Conservation (phyloP, 2,797 vertebrate genomes). For the Tokudaia tokunoshimensis region DNA sequence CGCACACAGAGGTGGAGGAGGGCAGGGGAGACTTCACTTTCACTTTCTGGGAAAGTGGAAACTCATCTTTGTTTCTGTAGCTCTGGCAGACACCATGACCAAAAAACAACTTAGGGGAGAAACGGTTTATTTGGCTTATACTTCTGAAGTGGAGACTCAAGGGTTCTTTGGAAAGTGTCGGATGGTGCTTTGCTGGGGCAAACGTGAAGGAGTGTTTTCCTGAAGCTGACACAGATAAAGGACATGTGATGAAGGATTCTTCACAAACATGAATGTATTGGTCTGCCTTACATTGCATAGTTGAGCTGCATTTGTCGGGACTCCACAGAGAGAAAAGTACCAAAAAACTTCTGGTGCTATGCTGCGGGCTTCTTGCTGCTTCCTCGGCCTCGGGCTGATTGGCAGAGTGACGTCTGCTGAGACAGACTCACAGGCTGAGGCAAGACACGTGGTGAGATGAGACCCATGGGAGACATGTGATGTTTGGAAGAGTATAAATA, state of each 20-base stretch:
- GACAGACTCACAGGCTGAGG: no score
- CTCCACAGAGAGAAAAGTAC: not conserved
- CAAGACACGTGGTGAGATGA: not conserved
- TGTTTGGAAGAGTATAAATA: not conserved
- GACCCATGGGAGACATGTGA: no score
- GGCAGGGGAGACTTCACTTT: no score
- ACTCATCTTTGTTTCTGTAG: not conserved
- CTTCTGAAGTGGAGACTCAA: not conserved
- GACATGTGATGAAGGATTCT: not conserved
- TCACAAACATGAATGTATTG: not conserved
- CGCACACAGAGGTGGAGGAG: not conserved
- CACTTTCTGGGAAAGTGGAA: fast-evolving
- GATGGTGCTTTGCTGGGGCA: not conserved
- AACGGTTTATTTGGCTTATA: not conserved
- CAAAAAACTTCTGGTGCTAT: not conserved
- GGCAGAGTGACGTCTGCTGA: no score
- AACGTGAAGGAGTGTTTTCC: not conserved
- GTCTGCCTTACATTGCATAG: not conserved
- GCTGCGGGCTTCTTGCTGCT: no score
- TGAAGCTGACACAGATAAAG: not conserved
- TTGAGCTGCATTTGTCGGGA: not conserved
- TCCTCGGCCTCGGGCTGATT: no score
- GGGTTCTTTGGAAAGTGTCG: not conserved
- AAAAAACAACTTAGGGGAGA: not conserved
- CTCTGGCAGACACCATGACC: not conserved